These are phyloP conservation scores for Microctenopoma stevenorrisi DNA, from an alignment of 2,797 vertebrate species.

Conservation along the genomic window DNA sequence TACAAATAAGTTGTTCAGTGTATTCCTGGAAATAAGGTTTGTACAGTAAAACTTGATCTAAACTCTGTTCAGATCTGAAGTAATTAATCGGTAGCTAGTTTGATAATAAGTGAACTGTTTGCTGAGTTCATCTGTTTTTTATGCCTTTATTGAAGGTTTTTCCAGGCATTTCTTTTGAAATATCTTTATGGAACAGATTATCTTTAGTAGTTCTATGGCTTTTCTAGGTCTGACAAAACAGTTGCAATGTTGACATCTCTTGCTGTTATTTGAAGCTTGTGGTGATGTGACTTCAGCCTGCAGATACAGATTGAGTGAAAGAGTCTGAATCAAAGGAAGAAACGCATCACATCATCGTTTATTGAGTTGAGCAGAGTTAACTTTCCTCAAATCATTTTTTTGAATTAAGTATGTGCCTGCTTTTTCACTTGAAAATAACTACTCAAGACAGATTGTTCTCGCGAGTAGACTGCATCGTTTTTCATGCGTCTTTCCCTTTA, in stretches of 20 bases:
- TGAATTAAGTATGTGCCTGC: background rate
- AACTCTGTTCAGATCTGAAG: background rate
- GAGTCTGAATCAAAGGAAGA: background rate
- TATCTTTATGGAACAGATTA: background rate
- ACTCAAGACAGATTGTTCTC: background rate
- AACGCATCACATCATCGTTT: constrained; percentile 12
- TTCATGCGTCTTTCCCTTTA: background rate
- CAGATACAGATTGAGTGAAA: background rate
- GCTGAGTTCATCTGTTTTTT: too few species aligned
- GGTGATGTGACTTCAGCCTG: background rate
- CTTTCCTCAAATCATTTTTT: constrained; percentile 14
- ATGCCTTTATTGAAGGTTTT: background rate
- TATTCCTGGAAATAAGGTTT: too few species aligned
- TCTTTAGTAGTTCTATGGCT: background rate
- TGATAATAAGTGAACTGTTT: too few species aligned
- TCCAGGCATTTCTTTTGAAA: too few species aligned
- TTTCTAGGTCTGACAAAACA: background rate
- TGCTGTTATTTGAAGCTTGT: background rate
- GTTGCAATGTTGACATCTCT: background rate
- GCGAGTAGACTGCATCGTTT: background rate
- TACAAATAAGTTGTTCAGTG: too few species aligned
- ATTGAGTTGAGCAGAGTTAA: background rate
- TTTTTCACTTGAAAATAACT: constrained; percentile 21
- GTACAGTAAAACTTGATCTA: too few species aligned
- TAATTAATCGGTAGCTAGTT: background rate